Evolutionary conservation across 1,140 invertebrate genomes (phyloP), one percentile per base, ranked within the genome.

Genomic region (Mesaphorura yosii): DNA sequence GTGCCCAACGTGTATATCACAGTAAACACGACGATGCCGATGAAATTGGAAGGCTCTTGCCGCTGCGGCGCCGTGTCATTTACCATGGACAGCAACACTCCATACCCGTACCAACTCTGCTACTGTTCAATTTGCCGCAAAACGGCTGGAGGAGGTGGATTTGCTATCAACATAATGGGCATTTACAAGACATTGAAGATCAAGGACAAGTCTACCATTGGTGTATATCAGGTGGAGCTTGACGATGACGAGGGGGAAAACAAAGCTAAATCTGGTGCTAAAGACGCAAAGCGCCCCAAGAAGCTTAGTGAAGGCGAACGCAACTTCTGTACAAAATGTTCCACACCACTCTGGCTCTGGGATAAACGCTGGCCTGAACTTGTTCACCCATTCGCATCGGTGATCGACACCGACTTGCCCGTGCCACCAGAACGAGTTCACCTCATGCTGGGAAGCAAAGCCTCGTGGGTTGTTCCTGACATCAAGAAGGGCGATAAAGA

Each of bases 51-150:
- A 20, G 50, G 50, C 5, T 51, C 50, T 3, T 51, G 50, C 23
- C 26, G 38, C 15, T 51, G 50, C 14, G 23, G 22, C 7, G 25
- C 17, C 3, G 50, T 51, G 50, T 15, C 40, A 3, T 51, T 51
- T 23, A 20, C 19, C 6, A 2, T 51, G 40, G 50, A 51, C n/a
- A 51, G 50, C 26, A 41, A 51, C 19, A 51, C 50, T 4, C 50
- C 50, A 10, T 31, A 51, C 26, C 50, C 50, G 0, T 51, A 51
- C 12, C 50, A 51, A 15, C 26, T 51, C 22, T 51, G 50, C 22
- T 51, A 51, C 25, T 51, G 50, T 27, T 42, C 50, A 39, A 51
- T 51, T 4, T 51, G 50, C n/a, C 39, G 50, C 4, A 51, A 51
- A 31, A 51, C 38, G 0, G 25, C 26, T 15, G 50, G 50, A 3